A percentile compares a stretch with the other conserved stretches of the same genome.
Evolutionary conservation across 2,888 invertebrate species (phyloP).

Genomic region (Artemia sinica): DNA sequence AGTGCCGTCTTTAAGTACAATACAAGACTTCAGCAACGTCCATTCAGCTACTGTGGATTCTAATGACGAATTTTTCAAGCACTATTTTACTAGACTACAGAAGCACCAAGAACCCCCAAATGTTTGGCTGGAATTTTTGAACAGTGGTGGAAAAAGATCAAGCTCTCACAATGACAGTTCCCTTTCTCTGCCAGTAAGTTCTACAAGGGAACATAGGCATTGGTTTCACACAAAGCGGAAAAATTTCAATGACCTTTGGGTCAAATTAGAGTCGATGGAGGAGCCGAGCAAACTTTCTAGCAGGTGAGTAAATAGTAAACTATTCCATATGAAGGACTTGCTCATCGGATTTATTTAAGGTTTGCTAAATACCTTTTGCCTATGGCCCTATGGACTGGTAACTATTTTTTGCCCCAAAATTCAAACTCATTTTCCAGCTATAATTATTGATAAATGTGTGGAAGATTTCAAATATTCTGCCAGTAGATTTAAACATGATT

Average conservation of each 20-base stretch:
- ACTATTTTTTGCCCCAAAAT: too few relatives aligned
- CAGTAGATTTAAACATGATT: too few relatives aligned
- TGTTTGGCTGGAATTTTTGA: constrained; percentile 12
- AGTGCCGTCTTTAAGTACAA: constrained; percentile 1
- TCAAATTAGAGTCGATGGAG: constrained; percentile 20
- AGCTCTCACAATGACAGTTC: not conserved
- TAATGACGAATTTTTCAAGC: not conserved
- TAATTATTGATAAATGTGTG: too few relatives aligned
- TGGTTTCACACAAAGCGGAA: constrained; percentile 11
- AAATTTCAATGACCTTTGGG: constrained; percentile 23
- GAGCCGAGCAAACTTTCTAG: not conserved
- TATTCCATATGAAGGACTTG: too few relatives aligned
- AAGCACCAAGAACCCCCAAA: not conserved
- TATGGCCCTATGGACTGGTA: too few relatives aligned
- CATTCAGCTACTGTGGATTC: not conserved
- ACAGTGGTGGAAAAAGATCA: not conserved
- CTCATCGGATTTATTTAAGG: too few relatives aligned
- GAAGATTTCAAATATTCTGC: too few relatives aligned
- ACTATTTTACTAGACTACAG: not conserved
- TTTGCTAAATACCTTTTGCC: too few relatives aligned
- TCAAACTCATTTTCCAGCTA: too few relatives aligned
- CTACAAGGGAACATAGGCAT: not conserved
- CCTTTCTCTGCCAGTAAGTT: not conserved
- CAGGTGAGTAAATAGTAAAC: too few relatives aligned
- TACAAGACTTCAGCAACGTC: constrained; percentile 9